A percentile compares a stretch with the other conserved stretches of the same genome.
These are phyloP conservation scores for Elephas maximus DNA, from an alignment of 2,113 vertebrate genomes.

Conservation along the genomic window DNA sequence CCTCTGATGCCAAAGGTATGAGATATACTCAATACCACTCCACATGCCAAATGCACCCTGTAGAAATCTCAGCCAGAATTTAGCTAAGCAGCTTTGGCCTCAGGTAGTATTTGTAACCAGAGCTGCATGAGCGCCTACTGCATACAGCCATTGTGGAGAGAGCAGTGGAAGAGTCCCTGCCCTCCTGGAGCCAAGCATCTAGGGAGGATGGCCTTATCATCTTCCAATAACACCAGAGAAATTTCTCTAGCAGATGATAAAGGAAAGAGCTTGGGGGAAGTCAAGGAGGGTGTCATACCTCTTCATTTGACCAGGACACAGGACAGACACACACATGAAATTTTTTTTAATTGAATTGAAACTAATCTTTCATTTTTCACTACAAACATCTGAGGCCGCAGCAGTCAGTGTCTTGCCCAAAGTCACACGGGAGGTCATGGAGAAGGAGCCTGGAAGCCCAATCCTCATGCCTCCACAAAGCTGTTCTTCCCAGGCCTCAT, in stretches of 20 bases:
- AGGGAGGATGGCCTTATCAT: not conserved
- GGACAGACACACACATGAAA: rapidly evolving
- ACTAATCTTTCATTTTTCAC: not conserved
- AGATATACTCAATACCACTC: no score
- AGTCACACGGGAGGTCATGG: not conserved
- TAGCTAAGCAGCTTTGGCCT: not conserved
- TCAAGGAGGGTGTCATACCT: not conserved
- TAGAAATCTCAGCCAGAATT: no score
- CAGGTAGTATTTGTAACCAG: rapidly evolving
- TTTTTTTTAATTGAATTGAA: not conserved
- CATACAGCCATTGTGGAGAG: not conserved
- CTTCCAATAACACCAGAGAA: not conserved
- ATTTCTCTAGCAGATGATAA: not conserved
- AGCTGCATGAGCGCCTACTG: not conserved
- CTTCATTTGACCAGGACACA: not conserved
- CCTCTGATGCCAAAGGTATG: no score
- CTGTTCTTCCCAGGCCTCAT: not conserved
- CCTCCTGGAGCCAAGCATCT: not conserved
- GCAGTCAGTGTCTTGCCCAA: not conserved
- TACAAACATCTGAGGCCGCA: not conserved
- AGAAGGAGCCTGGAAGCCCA: not conserved
- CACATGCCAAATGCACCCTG: no score
- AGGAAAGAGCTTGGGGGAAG: not conserved
- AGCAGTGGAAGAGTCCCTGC: rapidly evolving
- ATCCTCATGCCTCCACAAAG: not conserved